Base-by-base conservation (phyloP, 2,113 vertebrate species). In the Neoarius graeffei region DNA sequence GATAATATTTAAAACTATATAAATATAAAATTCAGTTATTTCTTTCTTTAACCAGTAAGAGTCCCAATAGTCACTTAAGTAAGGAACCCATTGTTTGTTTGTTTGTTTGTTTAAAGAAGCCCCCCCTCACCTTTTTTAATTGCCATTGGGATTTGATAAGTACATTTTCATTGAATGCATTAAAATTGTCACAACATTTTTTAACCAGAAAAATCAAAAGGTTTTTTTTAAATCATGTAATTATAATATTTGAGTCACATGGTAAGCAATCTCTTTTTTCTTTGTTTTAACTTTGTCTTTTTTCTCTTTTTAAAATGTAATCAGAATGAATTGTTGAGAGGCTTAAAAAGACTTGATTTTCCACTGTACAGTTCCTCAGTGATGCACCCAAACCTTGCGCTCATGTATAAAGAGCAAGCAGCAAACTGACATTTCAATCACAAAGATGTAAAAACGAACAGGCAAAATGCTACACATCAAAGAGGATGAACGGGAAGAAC, bases 401-500 rank as follows among this genome's bases (percentile, higher is more conserved):
- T 81, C 19, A 82, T 62, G 57, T 62, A 60, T 82, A 62, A 52
- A 56, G 27, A 85, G 54, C 67, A 57, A 85, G 48, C 2, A 2
- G 64, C 66, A 74, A 69, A 59, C 83, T 85, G 69, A 59, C 69
- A 85, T 76, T 85, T 85, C 71, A 74, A 60, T 85, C 84, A 76
- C 56, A 57, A 57, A 85, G 23, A 48, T 62, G 69, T 64, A 25
- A 86, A 90, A 76, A 77, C 54, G 19, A 89, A 89, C 59, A 85
- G 59, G 60, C 17, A 54, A 82, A 57, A 79, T 79, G 66, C 20
- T 25, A 66, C 64, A 76, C 60, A n/a, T 30, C 48, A 62, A 81
- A 88, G 71, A 88, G 14, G 77, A 8, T 14, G 60, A 30, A 56
- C 30, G 10, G 80, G n/a, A 81, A 81, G 81, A 73, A 83, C 67